Base-by-base conservation (phyloP, 1,140 invertebrate genomes). In the Drosophila teissieri region DNA sequence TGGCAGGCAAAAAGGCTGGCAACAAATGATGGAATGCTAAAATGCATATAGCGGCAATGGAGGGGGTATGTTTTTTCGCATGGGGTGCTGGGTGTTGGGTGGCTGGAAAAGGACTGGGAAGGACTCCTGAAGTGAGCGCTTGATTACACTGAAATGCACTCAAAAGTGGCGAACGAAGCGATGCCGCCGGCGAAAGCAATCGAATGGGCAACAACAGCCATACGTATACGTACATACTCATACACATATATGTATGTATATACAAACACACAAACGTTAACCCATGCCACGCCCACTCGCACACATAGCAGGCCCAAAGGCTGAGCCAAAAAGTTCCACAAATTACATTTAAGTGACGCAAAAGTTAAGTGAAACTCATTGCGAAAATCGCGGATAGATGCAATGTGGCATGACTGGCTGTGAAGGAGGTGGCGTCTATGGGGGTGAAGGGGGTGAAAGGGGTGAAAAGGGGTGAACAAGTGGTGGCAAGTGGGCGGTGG, bases 101-200 rank as follows among this genome's bases (percentile, higher is more conserved):
- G 31, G 31, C 31, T 31, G 31, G 31, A 8, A 31, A 8, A 17
- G 11, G 45, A 24, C 22, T 22, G 46, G 49, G 14, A 36, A 31
- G 53, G 39, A 56, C 24, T 65, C 58, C 57, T 81, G 52, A 85
- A 85, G 81, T 85, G 74, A 63, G 78, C 78, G 78, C 82, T 85
- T 85, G 82, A 85, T 85, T 85, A 85, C 82, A 85, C 82, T 80
- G 56, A 85, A 86, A 85, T 86, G 83, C 83, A 86, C 82, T 86
- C 65, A 82, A 79, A 86, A 82, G 82, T 82, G 82, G 74, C 63
- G 75, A 80, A 63, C 74, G 72, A 60, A 48, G 78, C 61, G 55
- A 56, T 70, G 53, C 57, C 55, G 48, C 76, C 64, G 62, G 78
- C 70, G 19, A 73, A 60, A 64, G 58, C 72, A 81, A 84, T 81